A percentile compares a stretch with the other conserved stretches of the same genome.
Evolutionary conservation across 2,113 vertebrate species (phyloP).

Genomic region (Cololabis saira): DNA sequence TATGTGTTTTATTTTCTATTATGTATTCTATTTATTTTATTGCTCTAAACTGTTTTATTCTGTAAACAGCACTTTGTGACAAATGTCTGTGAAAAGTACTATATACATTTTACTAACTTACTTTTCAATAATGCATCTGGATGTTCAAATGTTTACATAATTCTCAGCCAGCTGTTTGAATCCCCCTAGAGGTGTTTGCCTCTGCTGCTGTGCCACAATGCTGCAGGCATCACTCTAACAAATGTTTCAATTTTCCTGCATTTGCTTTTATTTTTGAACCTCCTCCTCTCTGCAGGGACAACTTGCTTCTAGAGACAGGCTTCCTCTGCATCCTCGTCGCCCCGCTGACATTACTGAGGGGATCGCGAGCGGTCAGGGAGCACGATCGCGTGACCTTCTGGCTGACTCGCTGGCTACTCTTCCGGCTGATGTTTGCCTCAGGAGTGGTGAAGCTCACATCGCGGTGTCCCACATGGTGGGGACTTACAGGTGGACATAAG

Average conservation of each 20-base stretch:
- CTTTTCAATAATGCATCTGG: slow-evolving; percentile 12
- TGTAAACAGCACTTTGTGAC: no score
- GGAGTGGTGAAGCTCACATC: slow-evolving; percentile 94
- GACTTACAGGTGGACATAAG: slow-evolving; percentile 86
- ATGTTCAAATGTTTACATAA: neutral
- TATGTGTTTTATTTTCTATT: no score
- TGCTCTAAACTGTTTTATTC: no score
- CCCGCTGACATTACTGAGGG: slow-evolving; percentile 79
- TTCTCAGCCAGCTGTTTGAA: slow-evolving; percentile 3
- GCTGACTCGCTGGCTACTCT: slow-evolving; percentile 92
- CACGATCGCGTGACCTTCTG: slow-evolving; percentile 88
- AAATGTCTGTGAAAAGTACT: no score
- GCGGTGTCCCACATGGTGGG: slow-evolving; percentile 96
- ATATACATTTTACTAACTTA: no score
- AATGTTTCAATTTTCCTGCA: neutral
- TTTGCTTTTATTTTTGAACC: neutral
- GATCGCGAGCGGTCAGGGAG: slow-evolving; percentile 51
- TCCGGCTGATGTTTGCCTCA: slow-evolving; percentile 95
- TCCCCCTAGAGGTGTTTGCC: slow-evolving; percentile 1
- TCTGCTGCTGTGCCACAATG: slow-evolving; percentile 22
- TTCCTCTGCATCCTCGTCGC: slow-evolving; percentile 91
- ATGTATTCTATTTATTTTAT: no score
- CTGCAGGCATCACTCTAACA: neutral
- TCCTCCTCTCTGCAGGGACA: slow-evolving; percentile 84
- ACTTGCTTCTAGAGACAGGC: slow-evolving; percentile 88